Evolutionary conservation across 1,140 invertebrate genomes (phyloP).

Genomic region (Neoseiulus cucumeris): DNA sequence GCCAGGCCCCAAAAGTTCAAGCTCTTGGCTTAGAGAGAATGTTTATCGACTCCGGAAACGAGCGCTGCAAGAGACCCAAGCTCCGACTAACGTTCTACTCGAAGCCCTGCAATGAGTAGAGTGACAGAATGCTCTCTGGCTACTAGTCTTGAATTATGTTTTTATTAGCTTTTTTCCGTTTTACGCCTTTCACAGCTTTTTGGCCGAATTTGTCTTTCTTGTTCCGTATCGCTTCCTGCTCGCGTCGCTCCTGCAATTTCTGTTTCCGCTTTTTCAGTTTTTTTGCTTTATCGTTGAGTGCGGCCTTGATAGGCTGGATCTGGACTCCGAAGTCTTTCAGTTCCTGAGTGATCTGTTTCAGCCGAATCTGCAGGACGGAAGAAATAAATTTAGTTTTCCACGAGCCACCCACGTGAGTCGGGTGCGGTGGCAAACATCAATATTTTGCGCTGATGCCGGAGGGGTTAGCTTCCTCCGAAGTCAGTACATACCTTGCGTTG

Average conservation of each 20-base stretch:
- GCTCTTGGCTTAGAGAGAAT: too few species aligned
- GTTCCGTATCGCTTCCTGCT: background rate
- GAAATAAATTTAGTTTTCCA: too few species aligned
- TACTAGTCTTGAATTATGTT: conserved; percentile 13
- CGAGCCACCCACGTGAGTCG: too few species aligned
- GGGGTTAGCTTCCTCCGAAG: too few species aligned
- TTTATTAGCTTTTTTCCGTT: conserved; percentile 15
- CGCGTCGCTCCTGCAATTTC: conserved; percentile 10
- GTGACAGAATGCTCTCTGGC: background rate
- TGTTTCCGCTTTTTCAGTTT: conserved; percentile 7
- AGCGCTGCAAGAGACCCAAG: too few species aligned
- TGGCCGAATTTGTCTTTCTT: background rate
- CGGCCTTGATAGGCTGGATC: background rate
- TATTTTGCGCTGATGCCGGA: too few species aligned
- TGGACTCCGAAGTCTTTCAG: conserved; percentile 4
- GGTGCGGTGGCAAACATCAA: too few species aligned
- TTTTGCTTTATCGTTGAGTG: background rate
- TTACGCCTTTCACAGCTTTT: background rate
- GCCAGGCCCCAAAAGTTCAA: too few species aligned
- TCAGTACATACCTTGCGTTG: background rate
- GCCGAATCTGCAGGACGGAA: background rate
- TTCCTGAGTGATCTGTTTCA: background rate
- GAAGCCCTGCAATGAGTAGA: too few species aligned
- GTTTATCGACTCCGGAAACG: too few species aligned
- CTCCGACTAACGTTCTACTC: too few species aligned